Percentiles rank a stretch among this genome's conserved stretches.
Conservation (phyloP, 1,140 invertebrate species). For the Amyelois transitella region DNA sequence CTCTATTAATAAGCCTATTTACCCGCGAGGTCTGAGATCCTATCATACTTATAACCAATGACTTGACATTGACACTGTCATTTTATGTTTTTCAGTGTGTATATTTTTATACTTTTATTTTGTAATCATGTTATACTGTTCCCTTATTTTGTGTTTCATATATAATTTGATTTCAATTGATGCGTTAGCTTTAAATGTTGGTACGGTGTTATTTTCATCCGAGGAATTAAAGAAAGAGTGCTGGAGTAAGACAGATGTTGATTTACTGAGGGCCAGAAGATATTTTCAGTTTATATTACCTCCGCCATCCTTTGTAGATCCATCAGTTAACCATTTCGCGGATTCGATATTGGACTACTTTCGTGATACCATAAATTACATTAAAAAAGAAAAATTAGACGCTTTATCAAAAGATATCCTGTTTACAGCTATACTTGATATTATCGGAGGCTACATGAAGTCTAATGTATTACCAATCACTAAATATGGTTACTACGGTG, state of each 20-base stretch:
- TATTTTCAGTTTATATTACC: conserved; percentile 45
- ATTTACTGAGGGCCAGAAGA: conserved; percentile 34
- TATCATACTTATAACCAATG: no score
- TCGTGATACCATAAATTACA: conserved; percentile 22
- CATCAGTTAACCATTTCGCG: conserved; percentile 35
- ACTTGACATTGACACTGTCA: not conserved
- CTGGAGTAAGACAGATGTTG: conserved; percentile 33
- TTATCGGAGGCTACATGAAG: conserved; percentile 53
- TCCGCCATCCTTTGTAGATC: conserved; percentile 17
- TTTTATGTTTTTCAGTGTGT: not conserved
- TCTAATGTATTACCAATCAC: conserved; percentile 46
- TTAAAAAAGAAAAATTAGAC: conserved; percentile 33
- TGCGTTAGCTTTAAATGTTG: conserved; percentile 22
- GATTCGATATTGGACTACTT: conserved; percentile 38
- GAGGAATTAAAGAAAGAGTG: conserved; percentile 23
- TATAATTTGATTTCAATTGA: not conserved
- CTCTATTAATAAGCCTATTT: no score
- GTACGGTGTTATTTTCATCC: conserved; percentile 44
- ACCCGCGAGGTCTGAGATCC: no score
- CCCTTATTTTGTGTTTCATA: no score
- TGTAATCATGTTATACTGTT: not conserved
- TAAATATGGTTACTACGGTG: conserved; percentile 51
- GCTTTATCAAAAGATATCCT: conserved; percentile 27
- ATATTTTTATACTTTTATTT: not conserved
- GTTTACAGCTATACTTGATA: conserved; percentile 46